Base-by-base conservation (phyloP, 2,113 vertebrate species). In the Nesogale talazaci region DNA sequence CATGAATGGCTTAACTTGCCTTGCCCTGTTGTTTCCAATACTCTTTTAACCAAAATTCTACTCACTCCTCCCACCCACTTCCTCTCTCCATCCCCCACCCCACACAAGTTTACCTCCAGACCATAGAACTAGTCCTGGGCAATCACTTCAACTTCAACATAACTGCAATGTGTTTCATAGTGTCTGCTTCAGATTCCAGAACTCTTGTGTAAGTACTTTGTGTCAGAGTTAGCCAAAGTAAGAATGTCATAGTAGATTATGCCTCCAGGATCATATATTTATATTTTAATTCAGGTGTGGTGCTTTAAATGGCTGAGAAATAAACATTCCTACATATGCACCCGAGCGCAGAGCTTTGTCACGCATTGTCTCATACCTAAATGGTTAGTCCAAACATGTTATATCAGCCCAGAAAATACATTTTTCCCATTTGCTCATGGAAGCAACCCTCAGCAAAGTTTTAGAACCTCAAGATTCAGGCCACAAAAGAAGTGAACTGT, bases 141-240 rank as follows among this genome's bases (percentile, higher is more conserved):
- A 31, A 3, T 20, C 38, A 59, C 23, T 76, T 70, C 46, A 56
- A 59, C 6, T 2, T 88, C 59, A 86, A 6, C 2, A 82, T 82
- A 52, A 22, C 70, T 85, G 22, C 8, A 63, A 34, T 56, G 22
- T 63, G 22, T 25, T 31, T 92, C 27, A 76, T 56, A 79, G 23
- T 57, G 82, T 80, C 38, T 56, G 27, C 2, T 59, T 78, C 36
- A 25, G 6, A 22, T 46, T 56, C 46, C 14, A 90, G 75, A 31
- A 29, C 70, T 72, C 80, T 85, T 95, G 70, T 75, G 12, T n/a
- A 93, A 65, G 42, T 36, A 63, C 36, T 88, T 80, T 90, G 38
- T 80, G 20, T 86, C 70, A 69, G 2, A 70, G 29, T 86, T 59
- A 91, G 34, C 29, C 36, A 52, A 61, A 87, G 16, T 59, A 46